Evolutionary conservation across 1,140 invertebrate genomes (phyloP).

Genomic region (Camponotus vicinus): DNA sequence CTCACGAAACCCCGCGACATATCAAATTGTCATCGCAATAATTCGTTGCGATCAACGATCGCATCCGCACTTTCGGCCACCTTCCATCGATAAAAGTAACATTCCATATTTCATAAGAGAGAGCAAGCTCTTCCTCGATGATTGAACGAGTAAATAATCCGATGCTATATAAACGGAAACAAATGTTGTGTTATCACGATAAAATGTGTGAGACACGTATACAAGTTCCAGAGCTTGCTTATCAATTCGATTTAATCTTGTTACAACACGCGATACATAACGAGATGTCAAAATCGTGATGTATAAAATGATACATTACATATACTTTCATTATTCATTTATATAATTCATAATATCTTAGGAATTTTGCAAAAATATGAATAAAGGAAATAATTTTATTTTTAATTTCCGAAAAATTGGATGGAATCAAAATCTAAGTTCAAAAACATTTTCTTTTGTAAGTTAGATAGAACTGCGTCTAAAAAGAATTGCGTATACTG

Average conservation of each 20-base stretch:
- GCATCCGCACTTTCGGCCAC: background rate
- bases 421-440: conserved; percentile 13
- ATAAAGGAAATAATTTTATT: conserved; percentile 14
- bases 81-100: conserved; percentile 5
- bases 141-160: background rate
- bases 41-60: conserved; percentile 38
- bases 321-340: conserved; percentile 7
- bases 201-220: background rate
- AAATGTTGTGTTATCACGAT: background rate
- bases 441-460: conserved; percentile 17
- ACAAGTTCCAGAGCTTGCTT: background rate
- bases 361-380: background rate
- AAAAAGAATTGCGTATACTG: background rate
- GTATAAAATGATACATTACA: background rate
- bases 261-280: background rate
- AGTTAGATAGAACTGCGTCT: background rate
- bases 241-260: conserved; percentile 2
- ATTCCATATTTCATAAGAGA: background rate
- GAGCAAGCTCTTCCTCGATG: background rate
- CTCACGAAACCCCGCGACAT: conserved; percentile 26
- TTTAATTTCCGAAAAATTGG: background rate
- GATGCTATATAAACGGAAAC: background rate
- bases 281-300: background rate
- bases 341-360: conserved; percentile 28
- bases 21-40: conserved; percentile 5